Evolutionary conservation across 1,140 invertebrate genomes (phyloP).

Genomic region (Hylaeus anthracinus): DNA sequence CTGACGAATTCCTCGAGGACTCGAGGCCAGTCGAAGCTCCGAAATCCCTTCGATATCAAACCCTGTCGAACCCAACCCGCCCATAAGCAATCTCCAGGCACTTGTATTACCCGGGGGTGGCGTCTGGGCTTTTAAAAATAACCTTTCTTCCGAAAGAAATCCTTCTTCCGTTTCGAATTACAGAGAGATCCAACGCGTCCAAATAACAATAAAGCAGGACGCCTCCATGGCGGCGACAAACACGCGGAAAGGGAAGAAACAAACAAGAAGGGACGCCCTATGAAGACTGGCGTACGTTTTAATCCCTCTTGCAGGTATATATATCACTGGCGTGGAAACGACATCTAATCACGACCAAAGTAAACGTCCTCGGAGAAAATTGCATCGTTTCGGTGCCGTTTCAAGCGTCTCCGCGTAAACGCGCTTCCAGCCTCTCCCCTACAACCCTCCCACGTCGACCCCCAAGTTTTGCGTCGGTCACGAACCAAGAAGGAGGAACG

Average conservation of each 20-base stretch:
- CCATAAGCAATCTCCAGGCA: not conserved
- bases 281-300: not conserved
- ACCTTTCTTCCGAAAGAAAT: not conserved
- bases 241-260: not conserved
- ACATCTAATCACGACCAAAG: conserved; percentile 57
- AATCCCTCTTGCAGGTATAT: conserved; percentile 7
- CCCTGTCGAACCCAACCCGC: not conserved
- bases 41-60: not conserved
- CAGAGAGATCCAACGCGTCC: conserved; percentile 7
- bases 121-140: conserved; percentile 1
- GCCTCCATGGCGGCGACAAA: not conserved
- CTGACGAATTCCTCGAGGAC: not conserved
- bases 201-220: conserved; percentile 29
- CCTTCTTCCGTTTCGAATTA: not conserved
- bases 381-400: conserved; percentile 35
- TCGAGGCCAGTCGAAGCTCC: not conserved
- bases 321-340: conserved; percentile 22
- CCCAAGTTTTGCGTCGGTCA: not conserved
- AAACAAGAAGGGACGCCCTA: not conserved
- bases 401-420: conserved; percentile 12
- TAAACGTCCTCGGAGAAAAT: conserved; percentile 54
- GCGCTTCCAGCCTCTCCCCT: not conserved
- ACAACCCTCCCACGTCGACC: not conserved
- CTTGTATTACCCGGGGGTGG: not conserved
- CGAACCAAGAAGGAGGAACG: conserved; percentile 22